Conservation (phyloP, 2,888 invertebrate species). For the Rhimphoctona megacephalus region DNA sequence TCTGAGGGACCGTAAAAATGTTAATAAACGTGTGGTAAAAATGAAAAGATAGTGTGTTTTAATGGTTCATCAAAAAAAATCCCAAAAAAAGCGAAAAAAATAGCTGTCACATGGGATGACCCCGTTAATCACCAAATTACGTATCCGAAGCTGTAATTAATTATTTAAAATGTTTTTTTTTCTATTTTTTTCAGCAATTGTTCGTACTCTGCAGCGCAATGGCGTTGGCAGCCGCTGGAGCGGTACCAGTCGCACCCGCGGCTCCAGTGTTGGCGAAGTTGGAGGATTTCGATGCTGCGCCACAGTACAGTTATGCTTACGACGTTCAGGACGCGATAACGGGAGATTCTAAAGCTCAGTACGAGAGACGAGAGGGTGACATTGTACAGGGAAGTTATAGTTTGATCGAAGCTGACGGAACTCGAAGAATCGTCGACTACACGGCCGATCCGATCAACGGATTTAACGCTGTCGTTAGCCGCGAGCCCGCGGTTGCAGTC, state of each 20-base stretch:
- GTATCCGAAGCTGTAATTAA: slow-evolving; percentile 71
- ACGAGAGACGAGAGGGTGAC: slow-evolving; percentile 70
- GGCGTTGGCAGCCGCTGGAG: slow-evolving; percentile 44
- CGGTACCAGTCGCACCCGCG: slow-evolving; percentile 68
- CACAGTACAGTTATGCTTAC: slow-evolving; percentile 76
- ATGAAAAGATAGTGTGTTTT: too few relatives aligned
- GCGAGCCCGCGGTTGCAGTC: slow-evolving; percentile 66
- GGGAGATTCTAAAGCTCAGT: slow-evolving; percentile 74
- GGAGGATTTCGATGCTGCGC: slow-evolving; percentile 73
- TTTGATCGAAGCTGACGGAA: slow-evolving; percentile 86
- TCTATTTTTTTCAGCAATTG: slow-evolving; percentile 79
- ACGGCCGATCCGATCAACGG: slow-evolving; percentile 71
- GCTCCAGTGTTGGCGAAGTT: slow-evolving; percentile 76
- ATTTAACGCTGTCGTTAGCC: slow-evolving; percentile 68
- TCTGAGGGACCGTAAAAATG: too few relatives aligned
- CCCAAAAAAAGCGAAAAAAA: too few relatives aligned
- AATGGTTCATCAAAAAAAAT: too few relatives aligned
- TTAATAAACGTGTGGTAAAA: too few relatives aligned
- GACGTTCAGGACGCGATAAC: slow-evolving; percentile 74
- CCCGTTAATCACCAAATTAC: background rate
- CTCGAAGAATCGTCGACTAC: slow-evolving; percentile 74
- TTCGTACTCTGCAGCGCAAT: slow-evolving; percentile 53
- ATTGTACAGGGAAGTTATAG: slow-evolving; percentile 79
- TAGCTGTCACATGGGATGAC: too few relatives aligned
- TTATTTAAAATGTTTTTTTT: slow-evolving; percentile 68